These are phyloP conservation scores for Ridgeia piscesae DNA, from an alignment of 1,140 invertebrate species.

Conservation along the genomic window DNA sequence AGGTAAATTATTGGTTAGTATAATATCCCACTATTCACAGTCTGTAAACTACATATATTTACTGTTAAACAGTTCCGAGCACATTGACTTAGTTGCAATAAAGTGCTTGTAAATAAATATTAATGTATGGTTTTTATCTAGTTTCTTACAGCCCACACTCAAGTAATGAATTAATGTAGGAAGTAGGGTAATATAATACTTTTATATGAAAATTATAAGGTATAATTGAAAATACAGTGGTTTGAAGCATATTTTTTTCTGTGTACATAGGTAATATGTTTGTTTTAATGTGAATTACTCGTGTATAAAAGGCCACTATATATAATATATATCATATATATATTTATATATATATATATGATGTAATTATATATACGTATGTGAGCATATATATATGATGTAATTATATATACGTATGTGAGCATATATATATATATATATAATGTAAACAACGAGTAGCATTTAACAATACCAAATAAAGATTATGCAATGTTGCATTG, in stretches of 20 bases:
- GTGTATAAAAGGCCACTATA: background rate
- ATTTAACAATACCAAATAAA: background rate
- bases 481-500: background rate
- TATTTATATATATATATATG: too few relatives aligned
- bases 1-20: background rate
- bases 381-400: too few relatives aligned
- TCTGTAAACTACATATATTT: background rate
- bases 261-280: background rate
- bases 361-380: too few relatives aligned
- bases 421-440: too few relatives aligned
- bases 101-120: conserved; percentile 1
- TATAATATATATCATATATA: too few relatives aligned
- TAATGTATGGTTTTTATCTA: background rate
- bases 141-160: background rate
- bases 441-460: too few relatives aligned
- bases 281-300: background rate
- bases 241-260: background rate
- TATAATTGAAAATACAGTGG: background rate
- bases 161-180: background rate
- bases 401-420: too few relatives aligned
- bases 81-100: background rate
- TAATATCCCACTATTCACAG: background rate
- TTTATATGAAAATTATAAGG: background rate
- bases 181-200: background rate
- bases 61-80: background rate